Conservation (phyloP, 2,888 invertebrate genomes). For the Leptinotarsa peninsularis region DNA sequence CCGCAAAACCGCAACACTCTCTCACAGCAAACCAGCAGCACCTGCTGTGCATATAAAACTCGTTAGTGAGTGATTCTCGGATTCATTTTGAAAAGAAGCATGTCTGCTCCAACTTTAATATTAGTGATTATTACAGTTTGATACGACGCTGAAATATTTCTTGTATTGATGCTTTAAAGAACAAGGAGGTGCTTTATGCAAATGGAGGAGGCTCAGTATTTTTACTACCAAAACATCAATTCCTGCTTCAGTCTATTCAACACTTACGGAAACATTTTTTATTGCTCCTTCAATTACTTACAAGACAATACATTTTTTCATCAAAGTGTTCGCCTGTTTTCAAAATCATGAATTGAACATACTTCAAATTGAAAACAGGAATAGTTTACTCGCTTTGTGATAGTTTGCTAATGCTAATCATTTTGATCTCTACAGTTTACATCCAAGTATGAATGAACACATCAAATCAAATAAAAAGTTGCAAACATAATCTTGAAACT, state of each 20-base stretch:
- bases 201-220: not conserved
- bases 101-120: not conserved
- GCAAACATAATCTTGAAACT: too few relatives aligned
- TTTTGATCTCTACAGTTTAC: too few relatives aligned
- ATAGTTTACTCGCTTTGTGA: not conserved
- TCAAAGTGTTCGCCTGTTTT: too few relatives aligned
- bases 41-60: conserved; percentile 30
- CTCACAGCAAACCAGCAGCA: conserved; percentile 22
- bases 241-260: too few relatives aligned
- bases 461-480: too few relatives aligned
- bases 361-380: not conserved
- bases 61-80: conserved; percentile 1
- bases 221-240: too few relatives aligned
- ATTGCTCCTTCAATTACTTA: too few relatives aligned
- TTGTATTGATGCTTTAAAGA: not conserved
- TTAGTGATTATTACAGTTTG: not conserved
- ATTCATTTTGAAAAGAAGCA: not conserved
- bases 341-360: not conserved
- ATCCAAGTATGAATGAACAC: too few relatives aligned
- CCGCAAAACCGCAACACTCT: conserved; percentile 24
- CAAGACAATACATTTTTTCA: too few relatives aligned
- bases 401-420: too few relatives aligned
- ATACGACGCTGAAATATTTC: not conserved
- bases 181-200: not conserved
- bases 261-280: too few relatives aligned